Evolutionary conservation across 2,113 vertebrate genomes (phyloP).

Genomic region (Sebastes fasciatus): DNA sequence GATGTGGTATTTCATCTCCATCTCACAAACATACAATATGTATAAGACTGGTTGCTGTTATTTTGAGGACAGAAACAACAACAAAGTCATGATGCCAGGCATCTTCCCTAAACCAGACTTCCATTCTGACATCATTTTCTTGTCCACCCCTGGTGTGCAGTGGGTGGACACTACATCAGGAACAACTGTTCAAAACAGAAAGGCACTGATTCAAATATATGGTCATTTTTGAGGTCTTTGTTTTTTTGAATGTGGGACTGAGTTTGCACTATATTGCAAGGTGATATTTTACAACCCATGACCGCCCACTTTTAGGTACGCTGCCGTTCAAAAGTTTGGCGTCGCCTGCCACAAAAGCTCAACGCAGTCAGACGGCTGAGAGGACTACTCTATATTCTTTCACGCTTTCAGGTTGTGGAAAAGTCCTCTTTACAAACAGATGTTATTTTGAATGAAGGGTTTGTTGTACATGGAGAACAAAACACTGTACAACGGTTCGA

Average conservation of each 20-base stretch:
- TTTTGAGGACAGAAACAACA: slow-evolving; percentile 19
- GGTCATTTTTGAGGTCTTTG: background rate
- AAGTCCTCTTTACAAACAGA: background rate
- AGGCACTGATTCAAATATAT: background rate
- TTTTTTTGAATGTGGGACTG: background rate
- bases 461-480: background rate
- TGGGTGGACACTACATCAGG: slow-evolving; percentile 10
- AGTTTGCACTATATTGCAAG: background rate
- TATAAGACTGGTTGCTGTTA: slow-evolving; percentile 33
- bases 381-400: background rate
- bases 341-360: background rate
- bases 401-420: background rate
- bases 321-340: background rate
- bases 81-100: slow-evolving; percentile 28
- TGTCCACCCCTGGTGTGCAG: slow-evolving; percentile 11
- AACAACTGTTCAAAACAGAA: slow-evolving; percentile 11
- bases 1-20: slow-evolving; percentile 54
- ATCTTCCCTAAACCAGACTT: background rate
- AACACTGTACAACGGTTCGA: background rate
- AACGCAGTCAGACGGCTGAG: background rate
- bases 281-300: background rate
- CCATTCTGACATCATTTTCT: slow-evolving; percentile 10
- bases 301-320: background rate
- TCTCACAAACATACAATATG: slow-evolving; percentile 49
- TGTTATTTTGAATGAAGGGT: background rate